Evolutionary conservation across 2,113 vertebrate species (phyloP).

Genomic region (Oreamnos americanus): DNA sequence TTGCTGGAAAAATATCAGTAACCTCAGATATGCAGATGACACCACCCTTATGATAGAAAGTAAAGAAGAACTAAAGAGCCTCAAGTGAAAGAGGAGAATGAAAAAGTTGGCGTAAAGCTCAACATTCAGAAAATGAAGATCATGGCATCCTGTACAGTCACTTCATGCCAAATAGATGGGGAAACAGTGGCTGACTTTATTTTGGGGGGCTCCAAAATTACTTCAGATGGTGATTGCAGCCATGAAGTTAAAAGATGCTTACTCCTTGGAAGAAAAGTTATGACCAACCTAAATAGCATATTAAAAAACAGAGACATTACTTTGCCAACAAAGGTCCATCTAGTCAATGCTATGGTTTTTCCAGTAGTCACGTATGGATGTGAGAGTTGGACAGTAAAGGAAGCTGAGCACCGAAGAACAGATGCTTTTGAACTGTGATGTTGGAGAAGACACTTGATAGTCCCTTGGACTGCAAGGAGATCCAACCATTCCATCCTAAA

Average conservation of each 20-base stretch:
- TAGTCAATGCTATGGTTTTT: neutral
- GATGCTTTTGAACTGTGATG: neutral
- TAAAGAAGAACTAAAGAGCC: neutral
- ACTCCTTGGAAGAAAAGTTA: neutral
- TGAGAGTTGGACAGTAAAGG: neutral
- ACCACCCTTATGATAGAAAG: neutral
- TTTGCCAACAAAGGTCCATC: neutral
- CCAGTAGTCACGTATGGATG: neutral
- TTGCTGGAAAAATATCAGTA: too few species aligned
- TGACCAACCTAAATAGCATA: neutral
- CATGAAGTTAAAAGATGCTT: too few species aligned
- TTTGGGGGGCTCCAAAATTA: neutral
- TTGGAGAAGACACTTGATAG: neutral
- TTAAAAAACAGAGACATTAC: neutral
- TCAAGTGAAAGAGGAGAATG: neutral
- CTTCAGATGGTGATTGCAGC: neutral
- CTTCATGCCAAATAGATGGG: too few species aligned
- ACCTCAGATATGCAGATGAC: neutral
- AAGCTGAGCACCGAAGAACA: rapidly evolving
- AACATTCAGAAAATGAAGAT: neutral
- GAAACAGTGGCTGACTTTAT: neutral
- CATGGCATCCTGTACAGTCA: neutral
- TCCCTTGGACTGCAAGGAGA: neutral
- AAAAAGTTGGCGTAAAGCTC: neutral
- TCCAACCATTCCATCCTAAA: neutral